Evolutionary conservation across 1,140 invertebrate species (phyloP).

Genomic region (Bradysia coprophila): DNA sequence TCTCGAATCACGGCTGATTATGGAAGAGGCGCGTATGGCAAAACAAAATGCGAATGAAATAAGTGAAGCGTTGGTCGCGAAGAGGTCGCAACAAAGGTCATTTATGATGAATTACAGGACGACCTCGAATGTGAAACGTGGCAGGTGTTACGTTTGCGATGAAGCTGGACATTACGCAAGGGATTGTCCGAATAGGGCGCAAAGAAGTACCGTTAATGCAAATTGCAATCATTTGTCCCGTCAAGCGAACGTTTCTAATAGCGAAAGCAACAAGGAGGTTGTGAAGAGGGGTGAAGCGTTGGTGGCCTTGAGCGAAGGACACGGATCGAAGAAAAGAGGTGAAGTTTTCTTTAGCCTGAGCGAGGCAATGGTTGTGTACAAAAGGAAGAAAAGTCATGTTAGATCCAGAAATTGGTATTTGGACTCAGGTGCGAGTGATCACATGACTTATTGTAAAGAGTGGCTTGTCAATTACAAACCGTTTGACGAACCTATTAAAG

Average conservation of each 20-base stretch:
- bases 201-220: background rate
- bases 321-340: too few relatives aligned
- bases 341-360: too few relatives aligned
- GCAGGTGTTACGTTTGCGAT: constrained; percentile 7
- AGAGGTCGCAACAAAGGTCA: background rate
- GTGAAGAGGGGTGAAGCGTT: too few relatives aligned
- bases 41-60: background rate
- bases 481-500: too few relatives aligned
- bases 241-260: background rate
- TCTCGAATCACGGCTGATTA: constrained; percentile 8
- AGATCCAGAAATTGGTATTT: background rate
- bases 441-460: background rate
- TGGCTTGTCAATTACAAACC: background rate
- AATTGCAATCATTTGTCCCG: background rate
- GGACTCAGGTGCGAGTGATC: background rate
- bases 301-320: too few relatives aligned
- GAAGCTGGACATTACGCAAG: constrained; percentile 4
- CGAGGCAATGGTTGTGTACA: too few relatives aligned
- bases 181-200: constrained; percentile 2
- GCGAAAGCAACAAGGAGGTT: background rate
- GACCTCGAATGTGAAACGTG: background rate
- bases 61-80: constrained; percentile 2
- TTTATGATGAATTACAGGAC: background rate
- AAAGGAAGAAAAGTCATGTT: background rate
- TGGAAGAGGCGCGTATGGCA: constrained; percentile 7